Base-by-base conservation (phyloP, 2,797 vertebrate species). In the Margarornis squamiger region DNA sequence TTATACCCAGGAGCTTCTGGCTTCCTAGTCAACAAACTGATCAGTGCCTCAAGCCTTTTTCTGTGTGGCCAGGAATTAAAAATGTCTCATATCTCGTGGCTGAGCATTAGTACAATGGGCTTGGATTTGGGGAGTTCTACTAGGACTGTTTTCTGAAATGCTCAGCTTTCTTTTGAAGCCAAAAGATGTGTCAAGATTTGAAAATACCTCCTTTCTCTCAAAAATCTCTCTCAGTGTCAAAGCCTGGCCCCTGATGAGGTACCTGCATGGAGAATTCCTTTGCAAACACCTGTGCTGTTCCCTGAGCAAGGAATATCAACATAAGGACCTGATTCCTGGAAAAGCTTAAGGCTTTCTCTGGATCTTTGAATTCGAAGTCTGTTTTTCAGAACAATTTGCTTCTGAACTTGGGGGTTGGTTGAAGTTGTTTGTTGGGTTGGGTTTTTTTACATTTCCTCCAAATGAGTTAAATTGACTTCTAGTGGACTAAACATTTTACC, bases 1-100 rank as follows among this genome's bases (percentile, higher is more conserved):
- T 97, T 86, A 86, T 46, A 76, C 45, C 46, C 66, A 90, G n/a
- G 22, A 90, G 57, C 43, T 87, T 92, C 74, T 79, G 62, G 32
- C 38, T 93, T 70, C 32, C 21, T n/a, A 59, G 80, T 52, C 63
- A 67, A 48, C 30, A 36, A 63, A 82, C 45, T 17, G 59, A 88
- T 75, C 39, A 51, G 48, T 63, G 65, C 45, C 66, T 83, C 68
- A 74, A 0, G 6, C 61, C 17, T 88, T 83, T 48, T 26, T 79
- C 48, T 29, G 79, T 71, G 55, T 71, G 34, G 61, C 43, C 32
- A 91, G 57, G 30, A 90, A 76, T 71, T 90, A 57, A 93, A 91
- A 76, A 70, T 23, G 1, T 29, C 62, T 43, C 48, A 38, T 43
- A 79, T 57, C 41, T 45, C 45, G 21, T 58, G n/a, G 62, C 48